Conservation (phyloP, 2,113 vertebrate species). For the Hemicordylus capensis region DNA sequence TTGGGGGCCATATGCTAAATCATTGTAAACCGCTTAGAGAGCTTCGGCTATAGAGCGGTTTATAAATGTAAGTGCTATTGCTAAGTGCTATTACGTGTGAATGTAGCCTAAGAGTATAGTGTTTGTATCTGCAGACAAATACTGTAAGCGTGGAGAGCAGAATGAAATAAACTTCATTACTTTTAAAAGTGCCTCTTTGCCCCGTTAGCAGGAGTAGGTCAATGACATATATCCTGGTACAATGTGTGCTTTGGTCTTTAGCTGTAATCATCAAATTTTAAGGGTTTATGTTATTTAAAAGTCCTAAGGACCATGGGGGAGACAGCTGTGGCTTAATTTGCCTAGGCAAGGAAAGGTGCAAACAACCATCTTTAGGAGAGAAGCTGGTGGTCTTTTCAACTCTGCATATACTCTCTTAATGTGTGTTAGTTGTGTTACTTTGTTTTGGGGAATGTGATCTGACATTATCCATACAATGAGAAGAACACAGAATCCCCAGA, state of each 20-base stretch:
- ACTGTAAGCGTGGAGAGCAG: too few species aligned
- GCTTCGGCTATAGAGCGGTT: too few species aligned
- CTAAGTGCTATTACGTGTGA: too few species aligned
- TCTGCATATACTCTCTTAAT: neutral
- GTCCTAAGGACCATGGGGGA: neutral
- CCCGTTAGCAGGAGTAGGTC: neutral
- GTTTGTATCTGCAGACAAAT: too few species aligned
- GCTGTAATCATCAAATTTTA: neutral
- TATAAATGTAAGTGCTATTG: too few species aligned
- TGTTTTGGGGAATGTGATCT: neutral
- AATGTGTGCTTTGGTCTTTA: neutral
- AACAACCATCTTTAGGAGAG: neutral
- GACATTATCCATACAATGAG: neutral
- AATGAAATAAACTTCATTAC: too few species aligned
- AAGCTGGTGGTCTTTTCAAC: neutral
- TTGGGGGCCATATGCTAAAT: too few species aligned
- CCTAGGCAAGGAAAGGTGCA: neutral
- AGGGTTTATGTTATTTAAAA: neutral
- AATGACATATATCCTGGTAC: neutral
- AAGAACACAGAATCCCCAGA: neutral
- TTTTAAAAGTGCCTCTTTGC: too few species aligned
- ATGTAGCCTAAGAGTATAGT: too few species aligned
- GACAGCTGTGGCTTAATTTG: neutral
- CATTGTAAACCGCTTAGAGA: too few species aligned
- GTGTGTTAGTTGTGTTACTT: neutral